A percentile compares a stretch with the other conserved stretches of the same genome.
phyloP scores from a whole-genome alignment of 2,113 vertebrate species.

The Heteronetta atricapilla region DNA sequence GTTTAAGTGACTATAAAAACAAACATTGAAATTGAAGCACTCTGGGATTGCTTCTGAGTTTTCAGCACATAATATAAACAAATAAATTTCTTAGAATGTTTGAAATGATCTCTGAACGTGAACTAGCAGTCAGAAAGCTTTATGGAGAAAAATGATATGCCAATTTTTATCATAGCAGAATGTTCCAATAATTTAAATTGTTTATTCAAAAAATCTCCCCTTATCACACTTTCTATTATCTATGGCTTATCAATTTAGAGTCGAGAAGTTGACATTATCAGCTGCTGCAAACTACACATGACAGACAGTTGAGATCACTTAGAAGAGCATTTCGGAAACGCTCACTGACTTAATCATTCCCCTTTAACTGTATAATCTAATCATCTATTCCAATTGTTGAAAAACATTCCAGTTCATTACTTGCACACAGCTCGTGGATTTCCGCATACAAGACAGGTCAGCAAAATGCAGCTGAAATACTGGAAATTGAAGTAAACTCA shows the following conservation, averaged over 20 bases:
- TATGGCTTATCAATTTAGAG: background rate
- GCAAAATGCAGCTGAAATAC: constrained; percentile 87
- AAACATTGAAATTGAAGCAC: background rate
- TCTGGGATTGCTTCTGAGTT: background rate
- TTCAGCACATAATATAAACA: background rate
- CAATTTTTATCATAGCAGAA: background rate
- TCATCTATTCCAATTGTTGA: background rate
- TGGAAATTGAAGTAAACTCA: constrained; percentile 87
- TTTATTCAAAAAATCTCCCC: background rate
- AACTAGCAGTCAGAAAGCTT: background rate
- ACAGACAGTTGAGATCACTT: background rate
- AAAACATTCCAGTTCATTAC: background rate
- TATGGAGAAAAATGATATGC: background rate
- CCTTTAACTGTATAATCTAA: background rate
- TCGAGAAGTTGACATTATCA: background rate
- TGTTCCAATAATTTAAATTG: background rate
- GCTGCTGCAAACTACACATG: background rate
- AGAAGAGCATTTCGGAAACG: background rate
- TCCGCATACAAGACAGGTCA: constrained; percentile 71
- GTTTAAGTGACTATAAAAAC: background rate
- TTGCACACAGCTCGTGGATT: constrained; percentile 76
- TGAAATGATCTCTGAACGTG: background rate
- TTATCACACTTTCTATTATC: background rate
- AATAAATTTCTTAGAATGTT: background rate
- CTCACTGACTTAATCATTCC: background rate